phyloP scores from a whole-genome alignment of 2,113 vertebrate genomes.

The Chroicocephalus ridibundus region DNA sequence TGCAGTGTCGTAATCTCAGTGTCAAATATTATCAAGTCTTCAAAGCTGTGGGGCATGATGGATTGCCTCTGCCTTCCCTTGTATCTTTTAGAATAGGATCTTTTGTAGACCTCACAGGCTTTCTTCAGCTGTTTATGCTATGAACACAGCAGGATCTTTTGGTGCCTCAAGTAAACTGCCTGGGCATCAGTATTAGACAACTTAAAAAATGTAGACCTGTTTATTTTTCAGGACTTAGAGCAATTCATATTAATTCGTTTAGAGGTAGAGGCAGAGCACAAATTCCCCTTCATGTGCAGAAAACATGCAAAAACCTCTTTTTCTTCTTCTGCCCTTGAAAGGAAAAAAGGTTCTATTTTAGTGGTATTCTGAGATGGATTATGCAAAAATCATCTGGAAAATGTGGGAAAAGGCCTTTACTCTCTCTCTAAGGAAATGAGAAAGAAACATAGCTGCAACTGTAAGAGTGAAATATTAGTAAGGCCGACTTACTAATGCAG shows the following conservation, averaged over 20 bases:
- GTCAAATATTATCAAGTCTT: neutral
- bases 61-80: neutral
- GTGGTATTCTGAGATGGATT: neutral
- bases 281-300: neutral
- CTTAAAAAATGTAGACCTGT: neutral
- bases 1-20: neutral
- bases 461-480: neutral
- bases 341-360: neutral
- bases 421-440: neutral
- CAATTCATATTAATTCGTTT: neutral
- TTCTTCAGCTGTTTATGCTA: neutral
- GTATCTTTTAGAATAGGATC: neutral
- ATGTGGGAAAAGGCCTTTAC: neutral
- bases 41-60: neutral
- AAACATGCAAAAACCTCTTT: neutral
- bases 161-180: neutral
- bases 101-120: neutral
- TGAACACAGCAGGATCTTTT: neutral
- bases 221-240: neutral
- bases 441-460: neutral
- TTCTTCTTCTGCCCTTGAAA: neutral
- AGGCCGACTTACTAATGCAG: neutral
- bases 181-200: neutral
- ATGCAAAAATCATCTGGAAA: neutral
- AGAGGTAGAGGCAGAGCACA: neutral